Evolutionary conservation across 2,888 invertebrate species (phyloP), one percentile per base, ranked within the genome.

Genomic region (Exephanes ischioxanthus): DNA sequence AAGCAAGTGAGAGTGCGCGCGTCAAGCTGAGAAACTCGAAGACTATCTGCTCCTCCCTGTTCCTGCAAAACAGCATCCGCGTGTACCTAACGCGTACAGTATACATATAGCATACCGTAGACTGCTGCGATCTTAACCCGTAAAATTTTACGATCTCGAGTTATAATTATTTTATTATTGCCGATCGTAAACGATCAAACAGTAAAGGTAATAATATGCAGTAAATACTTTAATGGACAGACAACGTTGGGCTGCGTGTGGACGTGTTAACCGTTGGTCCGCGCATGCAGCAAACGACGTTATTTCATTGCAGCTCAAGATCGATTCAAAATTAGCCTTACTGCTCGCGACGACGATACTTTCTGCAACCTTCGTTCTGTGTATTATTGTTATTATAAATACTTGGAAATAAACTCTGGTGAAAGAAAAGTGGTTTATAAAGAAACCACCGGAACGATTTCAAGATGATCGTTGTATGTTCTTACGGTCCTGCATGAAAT

Each of bases 131-230:
- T 88, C 85, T 87, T 87, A 81, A 86, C 82, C 88, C 90, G 88
- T 90, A 90, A 91, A 91, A 87, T 88, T 92, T 93, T 91, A 93
- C 89, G 91, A 91, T 89, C 87, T 77, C 88, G 88, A 91, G 91
- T 92, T 92, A 92, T 92, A 93, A 93, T 93, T 92, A 92, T 92
- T 92, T 93, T 93, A 93, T 93, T 93, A 92, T 93, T 91, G 90
- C 86, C 88, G 91, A 92, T 92, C 93, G 93, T 93, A 92, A 92
- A 92, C 89, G 90, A 93, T 92, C 91, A 88, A 91, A 89, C 92
- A 91, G 90, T 89, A 89, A 91, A 90, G 90, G 92, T 91, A 93
- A 93, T 92, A 91, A 93, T 92, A 92, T 90, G 91, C 91, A 91
- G 92, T 92, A 91, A 92, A 92, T 92, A 91, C 89, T 89, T 92